Evolutionary conservation across 2,113 vertebrate species (phyloP).

Genomic region (Periophthalmodon schlosseri): DNA sequence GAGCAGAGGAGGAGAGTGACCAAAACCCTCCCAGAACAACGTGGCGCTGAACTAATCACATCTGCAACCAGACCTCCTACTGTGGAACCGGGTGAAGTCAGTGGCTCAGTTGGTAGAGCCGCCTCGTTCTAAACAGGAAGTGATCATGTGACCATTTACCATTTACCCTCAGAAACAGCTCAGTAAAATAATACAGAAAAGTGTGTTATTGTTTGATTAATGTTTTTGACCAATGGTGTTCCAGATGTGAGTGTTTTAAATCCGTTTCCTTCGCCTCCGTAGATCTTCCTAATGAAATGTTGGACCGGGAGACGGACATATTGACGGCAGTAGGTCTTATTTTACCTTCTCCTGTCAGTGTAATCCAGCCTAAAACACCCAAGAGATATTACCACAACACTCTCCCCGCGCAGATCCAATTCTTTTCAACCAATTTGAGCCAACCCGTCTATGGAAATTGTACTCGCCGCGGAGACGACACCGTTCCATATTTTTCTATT

Average conservation of each 20-base stretch:
- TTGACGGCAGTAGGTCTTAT: background rate
- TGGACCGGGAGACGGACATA: background rate
- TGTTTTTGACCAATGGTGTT: background rate
- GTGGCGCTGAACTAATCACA: no score
- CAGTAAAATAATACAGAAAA: no score
- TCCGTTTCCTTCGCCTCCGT: background rate
- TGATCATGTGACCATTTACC: no score
- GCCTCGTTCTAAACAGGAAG: no score
- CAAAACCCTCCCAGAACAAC: no score
- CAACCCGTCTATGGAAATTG: slow-evolving; percentile 5
- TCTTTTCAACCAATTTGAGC: slow-evolving; percentile 1
- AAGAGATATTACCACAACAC: slow-evolving; percentile 11
- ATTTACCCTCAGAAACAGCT: no score
- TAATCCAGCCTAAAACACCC: background rate
- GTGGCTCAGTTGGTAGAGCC: accelerated
- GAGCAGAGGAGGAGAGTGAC: no score
- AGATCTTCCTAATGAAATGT: background rate
- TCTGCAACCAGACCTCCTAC: no score
- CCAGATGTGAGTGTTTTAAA: background rate
- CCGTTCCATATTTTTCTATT: slow-evolving; percentile 13
- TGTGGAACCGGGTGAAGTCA: no score
- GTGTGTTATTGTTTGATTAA: no score
- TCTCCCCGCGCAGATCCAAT: background rate
- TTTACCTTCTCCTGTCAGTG: background rate
- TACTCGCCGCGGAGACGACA: background rate